phyloP scores from a whole-genome alignment of 2,888 invertebrate genomes.

The Archips crataeganus region DNA sequence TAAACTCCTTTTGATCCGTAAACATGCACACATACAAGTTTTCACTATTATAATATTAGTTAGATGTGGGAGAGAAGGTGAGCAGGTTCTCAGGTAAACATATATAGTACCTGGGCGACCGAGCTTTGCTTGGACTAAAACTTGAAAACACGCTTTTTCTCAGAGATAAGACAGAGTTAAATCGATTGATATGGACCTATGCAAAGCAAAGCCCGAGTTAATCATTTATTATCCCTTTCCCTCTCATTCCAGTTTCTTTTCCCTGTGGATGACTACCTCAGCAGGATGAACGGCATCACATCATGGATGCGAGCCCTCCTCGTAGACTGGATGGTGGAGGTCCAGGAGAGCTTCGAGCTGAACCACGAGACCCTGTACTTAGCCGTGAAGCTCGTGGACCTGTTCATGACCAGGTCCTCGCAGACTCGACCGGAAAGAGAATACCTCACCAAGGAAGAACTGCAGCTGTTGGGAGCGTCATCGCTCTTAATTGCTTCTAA shows the following conservation, averaged over 20 bases:
- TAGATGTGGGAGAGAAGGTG: no score
- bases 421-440: constrained; percentile 69
- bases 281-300: constrained; percentile 91
- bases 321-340: constrained; percentile 99
- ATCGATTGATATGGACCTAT: no score
- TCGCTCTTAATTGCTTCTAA: constrained; percentile 97
- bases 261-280: constrained; percentile 92
- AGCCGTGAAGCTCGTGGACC: constrained; percentile 97
- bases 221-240: no score
- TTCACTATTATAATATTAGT: no score
- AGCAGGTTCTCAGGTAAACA: no score
- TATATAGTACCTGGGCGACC: no score
- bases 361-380: constrained; percentile 99
- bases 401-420: constrained; percentile 88
- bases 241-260: constrained; percentile 86
- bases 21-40: no score
- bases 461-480: constrained; percentile 97
- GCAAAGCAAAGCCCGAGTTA: neutral
- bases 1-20: no score
- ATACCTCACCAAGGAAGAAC: constrained; percentile 90
- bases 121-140: no score
- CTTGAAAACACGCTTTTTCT: no score
- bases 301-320: constrained; percentile 96
- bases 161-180: no score
- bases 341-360: constrained; percentile 98